These are phyloP conservation scores for Cairina moschata DNA, from an alignment of 2,113 vertebrate species.

Conservation along the genomic window DNA sequence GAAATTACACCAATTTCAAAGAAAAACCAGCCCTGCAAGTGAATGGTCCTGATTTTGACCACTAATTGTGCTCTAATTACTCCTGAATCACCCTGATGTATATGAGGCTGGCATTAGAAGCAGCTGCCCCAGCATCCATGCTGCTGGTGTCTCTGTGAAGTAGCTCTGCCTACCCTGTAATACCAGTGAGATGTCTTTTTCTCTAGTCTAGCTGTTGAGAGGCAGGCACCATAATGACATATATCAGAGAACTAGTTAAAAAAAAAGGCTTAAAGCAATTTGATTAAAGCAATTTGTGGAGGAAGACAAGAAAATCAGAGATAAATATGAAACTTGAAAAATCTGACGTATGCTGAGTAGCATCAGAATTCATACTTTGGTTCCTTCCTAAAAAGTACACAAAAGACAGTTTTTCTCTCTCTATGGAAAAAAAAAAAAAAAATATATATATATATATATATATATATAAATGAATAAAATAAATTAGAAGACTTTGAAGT, in stretches of 20 bases:
- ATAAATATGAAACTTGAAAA: constrained; percentile 19
- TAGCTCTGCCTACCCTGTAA: background rate
- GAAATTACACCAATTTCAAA: constrained; percentile 4
- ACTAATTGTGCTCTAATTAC: constrained; percentile 33
- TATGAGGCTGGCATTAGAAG: background rate
- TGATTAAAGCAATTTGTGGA: constrained; percentile 29
- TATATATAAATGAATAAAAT: too few relatives aligned
- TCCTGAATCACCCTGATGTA: constrained; percentile 23
- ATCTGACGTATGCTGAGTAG: background rate
- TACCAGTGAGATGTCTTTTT: background rate
- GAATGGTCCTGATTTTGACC: constrained; percentile 49
- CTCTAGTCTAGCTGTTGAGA: background rate
- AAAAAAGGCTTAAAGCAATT: constrained; percentile 3
- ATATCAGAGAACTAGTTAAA: constrained; percentile 3
- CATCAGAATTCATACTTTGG: background rate
- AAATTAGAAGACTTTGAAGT: background rate
- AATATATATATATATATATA: too few relatives aligned
- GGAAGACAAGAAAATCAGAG: constrained; percentile 43
- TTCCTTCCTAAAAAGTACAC: background rate
- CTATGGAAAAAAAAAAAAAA: background rate
- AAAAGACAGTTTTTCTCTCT: background rate
- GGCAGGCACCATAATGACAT: background rate
- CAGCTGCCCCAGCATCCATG: constrained; percentile 25
- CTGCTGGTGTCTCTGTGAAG: background rate
- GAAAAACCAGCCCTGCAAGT: background rate